Evolutionary conservation across 2,797 vertebrate species (phyloP).

Genomic region (Caiman crocodilus): DNA sequence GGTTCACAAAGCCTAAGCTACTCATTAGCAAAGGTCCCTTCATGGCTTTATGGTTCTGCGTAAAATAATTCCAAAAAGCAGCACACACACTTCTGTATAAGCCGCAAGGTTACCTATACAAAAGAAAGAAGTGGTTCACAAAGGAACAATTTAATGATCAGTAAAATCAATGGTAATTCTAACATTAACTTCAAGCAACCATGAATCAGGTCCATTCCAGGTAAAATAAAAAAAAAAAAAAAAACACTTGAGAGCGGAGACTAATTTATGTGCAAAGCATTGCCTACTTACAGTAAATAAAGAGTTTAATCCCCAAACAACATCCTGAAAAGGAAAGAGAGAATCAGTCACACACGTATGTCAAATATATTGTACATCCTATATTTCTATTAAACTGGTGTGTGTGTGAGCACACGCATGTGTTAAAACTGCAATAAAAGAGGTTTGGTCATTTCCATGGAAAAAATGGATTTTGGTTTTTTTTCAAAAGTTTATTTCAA

Average conservation of each 20-base stretch:
- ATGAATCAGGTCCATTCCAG: rapidly evolving
- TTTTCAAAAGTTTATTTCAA: not conserved
- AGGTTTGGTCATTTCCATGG: too few relatives aligned
- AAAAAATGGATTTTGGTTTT: too few relatives aligned
- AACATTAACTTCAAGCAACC: not conserved
- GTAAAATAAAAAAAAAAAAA: conserved; percentile 14
- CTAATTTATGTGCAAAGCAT: not conserved
- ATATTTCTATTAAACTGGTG: not conserved
- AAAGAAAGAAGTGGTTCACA: not conserved
- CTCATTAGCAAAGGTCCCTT: not conserved
- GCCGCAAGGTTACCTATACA: not conserved
- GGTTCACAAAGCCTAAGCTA: not conserved
- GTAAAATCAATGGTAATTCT: not conserved
- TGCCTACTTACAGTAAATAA: conserved; percentile 96
- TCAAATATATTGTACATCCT: not conserved
- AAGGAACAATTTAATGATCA: not conserved
- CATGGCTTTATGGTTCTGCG: not conserved
- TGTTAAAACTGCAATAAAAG: not conserved
- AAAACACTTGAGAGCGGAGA: not conserved
- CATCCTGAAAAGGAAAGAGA: conserved; percentile 87
- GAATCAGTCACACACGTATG: not conserved
- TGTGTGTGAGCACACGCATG: too few relatives aligned
- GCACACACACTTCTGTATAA: not conserved
- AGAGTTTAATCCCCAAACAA: conserved; percentile 98
- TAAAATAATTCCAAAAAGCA: rapidly evolving